Percentiles rank a stretch among this genome's conserved stretches.
phyloP scores from a whole-genome alignment of 2,797 vertebrate species.

The Karalla daura region DNA sequence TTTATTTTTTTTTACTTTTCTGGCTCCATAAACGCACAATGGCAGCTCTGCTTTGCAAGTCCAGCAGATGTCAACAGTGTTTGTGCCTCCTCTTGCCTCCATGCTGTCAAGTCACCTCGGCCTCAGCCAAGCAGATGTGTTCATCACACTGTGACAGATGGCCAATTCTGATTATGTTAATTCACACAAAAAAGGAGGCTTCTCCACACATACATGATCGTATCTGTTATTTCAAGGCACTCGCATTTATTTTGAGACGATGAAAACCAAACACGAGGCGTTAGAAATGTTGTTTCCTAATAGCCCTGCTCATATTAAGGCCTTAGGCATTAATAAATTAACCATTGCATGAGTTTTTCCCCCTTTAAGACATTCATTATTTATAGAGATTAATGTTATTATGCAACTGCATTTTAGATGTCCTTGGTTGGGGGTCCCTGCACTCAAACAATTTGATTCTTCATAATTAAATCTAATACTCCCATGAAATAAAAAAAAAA shows the following conservation, averaged over 20 bases:
- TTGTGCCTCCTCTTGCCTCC: slow-evolving; percentile 65
- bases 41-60: slow-evolving; percentile 33
- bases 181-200: slow-evolving; percentile 44
- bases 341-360: slow-evolving; percentile 18
- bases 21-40: not conserved
- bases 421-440: slow-evolving; percentile 13
- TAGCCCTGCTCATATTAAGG: slow-evolving; percentile 2
- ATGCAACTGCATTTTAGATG: slow-evolving; percentile 55
- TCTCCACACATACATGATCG: slow-evolving; percentile 45
- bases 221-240: too few relatives aligned
- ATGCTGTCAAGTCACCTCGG: slow-evolving; percentile 78
- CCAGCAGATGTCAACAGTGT: slow-evolving; percentile 79
- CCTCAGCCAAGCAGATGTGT: slow-evolving; percentile 80
- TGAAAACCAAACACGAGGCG: not conserved
- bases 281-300: not conserved
- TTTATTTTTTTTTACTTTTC: not conserved
- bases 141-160: slow-evolving; percentile 84
- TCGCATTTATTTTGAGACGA: too few relatives aligned
- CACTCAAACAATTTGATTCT: slow-evolving; percentile 17
- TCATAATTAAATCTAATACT: too few relatives aligned
- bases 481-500: too few relatives aligned
- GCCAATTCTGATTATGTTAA: slow-evolving; percentile 81
- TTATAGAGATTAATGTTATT: slow-evolving; percentile 63
- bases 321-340: slow-evolving; percentile 35
- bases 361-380: slow-evolving; percentile 62